Evolutionary conservation across 2,797 vertebrate species (phyloP), one percentile per base, ranked within the genome.

Genomic region (Aplochiton taeniatus): DNA sequence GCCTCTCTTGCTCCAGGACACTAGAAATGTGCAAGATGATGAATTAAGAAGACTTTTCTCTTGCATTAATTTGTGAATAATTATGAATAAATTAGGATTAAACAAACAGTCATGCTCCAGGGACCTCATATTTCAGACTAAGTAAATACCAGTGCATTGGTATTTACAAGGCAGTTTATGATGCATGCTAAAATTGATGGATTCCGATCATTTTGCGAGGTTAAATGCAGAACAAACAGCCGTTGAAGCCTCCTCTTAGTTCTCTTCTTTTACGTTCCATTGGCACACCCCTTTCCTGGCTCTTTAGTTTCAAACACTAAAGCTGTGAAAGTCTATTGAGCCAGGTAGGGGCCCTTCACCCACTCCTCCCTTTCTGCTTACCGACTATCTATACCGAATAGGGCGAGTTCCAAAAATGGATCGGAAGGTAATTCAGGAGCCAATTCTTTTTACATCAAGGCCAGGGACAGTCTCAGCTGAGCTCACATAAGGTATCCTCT

Each of bases 41-140:
- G 84, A 86, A 85, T 88, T 89, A 82, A 83, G 80, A 69, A 72
- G 85, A 81, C 63, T 71, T 89, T 87, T 89, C 79, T 79, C 69
- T 75, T 79, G 87, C 83, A 88, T 88, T 88, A 88, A 92, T 92
- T 90, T 86, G 81, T 69, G 70, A 83, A 81, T 89, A 89, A 92
- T 91, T 90, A 86, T 79, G 86, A 91, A 92, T 91, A 87, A 86
- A 88, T 88, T 89, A 88, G 79, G 83, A 82, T 80, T 85, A 89
- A 88, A 85, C 85, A 89, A 91, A 87, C 85, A 90, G 63, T 61
- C 69, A 31, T 77, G 75, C 89, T 87, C 79, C 49, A 63, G 87
- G 87, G 90, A 88, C 72, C 58, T 76, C 66, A 58, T 83, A 75
- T 69, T 85, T 85, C 74, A 82, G 78, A 63, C 74, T 78, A 78